Evolutionary conservation across 2,888 invertebrate species (phyloP).

Genomic region (Agrilus mali): DNA sequence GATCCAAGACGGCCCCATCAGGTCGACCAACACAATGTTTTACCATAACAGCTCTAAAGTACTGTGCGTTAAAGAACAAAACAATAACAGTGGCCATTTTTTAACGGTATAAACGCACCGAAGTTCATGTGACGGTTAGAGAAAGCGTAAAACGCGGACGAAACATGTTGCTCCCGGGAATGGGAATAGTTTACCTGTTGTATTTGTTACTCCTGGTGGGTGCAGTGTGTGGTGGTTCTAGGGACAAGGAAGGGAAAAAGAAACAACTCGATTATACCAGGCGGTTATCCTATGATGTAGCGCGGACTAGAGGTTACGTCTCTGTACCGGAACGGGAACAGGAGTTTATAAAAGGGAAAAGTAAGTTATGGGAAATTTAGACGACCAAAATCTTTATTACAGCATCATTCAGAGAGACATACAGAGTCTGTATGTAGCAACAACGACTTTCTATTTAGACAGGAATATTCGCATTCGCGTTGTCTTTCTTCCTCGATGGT

Average conservation of each 20-base stretch:
- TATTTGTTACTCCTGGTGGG: conserved; percentile 10
- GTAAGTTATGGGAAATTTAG: conserved; percentile 20
- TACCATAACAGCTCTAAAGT: too few relatives aligned
- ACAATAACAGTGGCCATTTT: too few relatives aligned
- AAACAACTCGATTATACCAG: conserved; percentile 2
- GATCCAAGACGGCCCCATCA: conserved; percentile 7
- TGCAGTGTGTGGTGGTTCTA: conserved; percentile 10
- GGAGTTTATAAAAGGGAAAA: conserved; percentile 30
- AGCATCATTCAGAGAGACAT: too few relatives aligned
- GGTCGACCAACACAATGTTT: too few relatives aligned
- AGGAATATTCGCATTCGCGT: too few relatives aligned
- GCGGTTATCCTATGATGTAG: background rate
- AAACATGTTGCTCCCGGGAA: conserved; percentile 18
- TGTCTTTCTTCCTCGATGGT: too few relatives aligned
- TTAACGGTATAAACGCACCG: background rate
- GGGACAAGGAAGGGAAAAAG: conserved; percentile 5
- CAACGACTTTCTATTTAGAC: too few relatives aligned
- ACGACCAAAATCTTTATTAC: too few relatives aligned
- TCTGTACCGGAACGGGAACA: conserved; percentile 20
- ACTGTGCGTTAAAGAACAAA: conserved; percentile 1
- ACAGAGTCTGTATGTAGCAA: too few relatives aligned
- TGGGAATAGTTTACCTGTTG: conserved; percentile 13
- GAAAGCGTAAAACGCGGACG: conserved; percentile 1
- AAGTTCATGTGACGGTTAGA: conserved; percentile 16
- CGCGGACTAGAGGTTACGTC: conserved; percentile 6